Evolutionary conservation across 2,113 vertebrate genomes (phyloP).

Genomic region (Entelurus aequoreus): DNA sequence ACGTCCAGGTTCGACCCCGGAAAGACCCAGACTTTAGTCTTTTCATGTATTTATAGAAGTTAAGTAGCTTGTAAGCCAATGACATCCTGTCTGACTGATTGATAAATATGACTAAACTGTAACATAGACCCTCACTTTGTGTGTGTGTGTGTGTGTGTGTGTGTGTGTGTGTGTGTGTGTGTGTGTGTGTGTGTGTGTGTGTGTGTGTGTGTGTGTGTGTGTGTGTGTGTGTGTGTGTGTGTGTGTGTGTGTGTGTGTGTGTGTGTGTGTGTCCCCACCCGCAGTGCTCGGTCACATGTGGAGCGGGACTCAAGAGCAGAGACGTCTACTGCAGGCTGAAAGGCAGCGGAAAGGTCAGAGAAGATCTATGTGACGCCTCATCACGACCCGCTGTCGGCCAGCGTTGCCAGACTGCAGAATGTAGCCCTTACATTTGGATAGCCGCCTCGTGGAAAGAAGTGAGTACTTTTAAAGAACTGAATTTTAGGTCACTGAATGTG

Average conservation of each 20-base stretch:
- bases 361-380: slow-evolving; percentile 61
- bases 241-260: too few species aligned
- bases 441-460: slow-evolving; percentile 77
- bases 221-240: too few species aligned
- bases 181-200: not conserved
- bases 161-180: not conserved
- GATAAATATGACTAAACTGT: not conserved
- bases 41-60: slow-evolving; percentile 21
- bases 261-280: slow-evolving; percentile 13
- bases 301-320: slow-evolving; percentile 77
- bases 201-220: too few species aligned
- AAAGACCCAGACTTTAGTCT: not conserved
- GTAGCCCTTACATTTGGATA: slow-evolving; percentile 72
- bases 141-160: too few species aligned
- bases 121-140: too few species aligned
- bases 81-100: not conserved
- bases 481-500: not conserved
- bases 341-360: slow-evolving; percentile 69
- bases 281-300: slow-evolving; percentile 88
- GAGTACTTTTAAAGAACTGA: slow-evolving; percentile 47
- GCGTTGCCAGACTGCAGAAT: slow-evolving; percentile 70
- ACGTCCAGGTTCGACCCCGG: slow-evolving; percentile 16
- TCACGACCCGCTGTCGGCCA: slow-evolving; percentile 52
- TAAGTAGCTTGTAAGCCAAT: slow-evolving; percentile 16
- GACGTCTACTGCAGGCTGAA: slow-evolving; percentile 80